Evolutionary conservation across 2,797 vertebrate species (phyloP).

Genomic region (Pteronotus mesoamericanus): DNA sequence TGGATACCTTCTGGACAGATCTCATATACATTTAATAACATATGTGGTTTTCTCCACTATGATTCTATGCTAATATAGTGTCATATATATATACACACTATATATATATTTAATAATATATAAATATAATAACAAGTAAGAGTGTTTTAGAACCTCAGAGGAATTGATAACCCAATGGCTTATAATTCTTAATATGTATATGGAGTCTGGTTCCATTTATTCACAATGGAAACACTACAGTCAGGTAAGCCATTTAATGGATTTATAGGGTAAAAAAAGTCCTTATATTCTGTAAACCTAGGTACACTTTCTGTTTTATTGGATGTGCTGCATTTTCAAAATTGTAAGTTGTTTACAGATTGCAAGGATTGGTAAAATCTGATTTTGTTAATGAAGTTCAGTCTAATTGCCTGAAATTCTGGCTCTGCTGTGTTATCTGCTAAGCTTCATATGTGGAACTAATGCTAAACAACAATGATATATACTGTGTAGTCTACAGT

Average conservation of each 20-base stretch:
- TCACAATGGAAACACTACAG: not conserved
- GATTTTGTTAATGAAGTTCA: not conserved
- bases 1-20: not conserved
- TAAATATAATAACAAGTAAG: not conserved
- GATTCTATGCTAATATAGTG: not conserved
- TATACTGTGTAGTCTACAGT: not conserved
- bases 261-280: not conserved
- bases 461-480: not conserved
- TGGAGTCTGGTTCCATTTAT: not conserved
- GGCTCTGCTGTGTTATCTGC: not conserved
- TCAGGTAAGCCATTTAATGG: not conserved
- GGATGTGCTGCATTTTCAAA: not conserved
- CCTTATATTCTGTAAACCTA: not conserved
- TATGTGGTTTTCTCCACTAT: not conserved
- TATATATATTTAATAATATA: not conserved
- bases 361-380: not conserved
- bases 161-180: not conserved
- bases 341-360: not conserved
- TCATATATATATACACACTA: too few species aligned
- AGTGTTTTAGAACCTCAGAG: not conserved
- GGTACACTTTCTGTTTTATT: not conserved
- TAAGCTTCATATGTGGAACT: not conserved
- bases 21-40: not conserved
- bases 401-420: not conserved
- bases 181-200: not conserved